These are phyloP conservation scores for Scophthalmus maximus DNA, from an alignment of 2,113 vertebrate species.

Conservation along the genomic window DNA sequence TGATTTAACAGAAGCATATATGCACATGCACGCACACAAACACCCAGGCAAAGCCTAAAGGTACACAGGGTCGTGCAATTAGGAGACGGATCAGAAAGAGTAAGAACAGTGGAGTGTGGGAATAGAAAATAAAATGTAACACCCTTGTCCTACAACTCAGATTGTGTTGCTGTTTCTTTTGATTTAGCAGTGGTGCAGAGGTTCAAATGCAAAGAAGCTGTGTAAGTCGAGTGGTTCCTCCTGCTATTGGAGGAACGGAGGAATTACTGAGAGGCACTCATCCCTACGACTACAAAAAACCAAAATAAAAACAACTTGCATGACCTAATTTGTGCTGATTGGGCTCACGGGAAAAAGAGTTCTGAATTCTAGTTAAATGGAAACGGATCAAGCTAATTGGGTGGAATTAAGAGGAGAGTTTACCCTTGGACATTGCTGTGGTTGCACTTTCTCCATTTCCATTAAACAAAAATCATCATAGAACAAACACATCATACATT, in stretches of 20 bases:
- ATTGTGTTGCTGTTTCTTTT: background rate
- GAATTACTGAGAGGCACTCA: slow-evolving; percentile 1
- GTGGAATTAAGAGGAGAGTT: slow-evolving; percentile 22
- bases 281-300: background rate
- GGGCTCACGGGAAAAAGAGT: background rate
- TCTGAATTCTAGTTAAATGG: slow-evolving; percentile 18
- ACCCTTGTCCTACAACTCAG: background rate
- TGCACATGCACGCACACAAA: slow-evolving; percentile 7
- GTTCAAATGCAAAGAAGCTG: slow-evolving; percentile 2
- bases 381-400: slow-evolving; percentile 42
- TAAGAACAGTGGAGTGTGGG: slow-evolving; percentile 15
- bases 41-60: slow-evolving; percentile 4
- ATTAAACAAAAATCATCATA: slow-evolving; percentile 34
- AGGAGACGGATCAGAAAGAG: slow-evolving; percentile 43
- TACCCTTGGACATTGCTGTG: slow-evolving; percentile 1
- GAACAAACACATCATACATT: slow-evolving; percentile 34
- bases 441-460: slow-evolving; percentile 12
- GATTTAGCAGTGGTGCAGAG: slow-evolving; percentile 4
- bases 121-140: slow-evolving; percentile 40
- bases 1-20: slow-evolving; percentile 18
- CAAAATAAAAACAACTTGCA: slow-evolving; percentile 9
- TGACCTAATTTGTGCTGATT: slow-evolving; percentile 17
- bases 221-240: slow-evolving; percentile 10
- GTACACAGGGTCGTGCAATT: slow-evolving; percentile 21
- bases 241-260: background rate